phyloP scores from a whole-genome alignment of 1,140 invertebrate species.

The Sarcophaga peregrina region DNA sequence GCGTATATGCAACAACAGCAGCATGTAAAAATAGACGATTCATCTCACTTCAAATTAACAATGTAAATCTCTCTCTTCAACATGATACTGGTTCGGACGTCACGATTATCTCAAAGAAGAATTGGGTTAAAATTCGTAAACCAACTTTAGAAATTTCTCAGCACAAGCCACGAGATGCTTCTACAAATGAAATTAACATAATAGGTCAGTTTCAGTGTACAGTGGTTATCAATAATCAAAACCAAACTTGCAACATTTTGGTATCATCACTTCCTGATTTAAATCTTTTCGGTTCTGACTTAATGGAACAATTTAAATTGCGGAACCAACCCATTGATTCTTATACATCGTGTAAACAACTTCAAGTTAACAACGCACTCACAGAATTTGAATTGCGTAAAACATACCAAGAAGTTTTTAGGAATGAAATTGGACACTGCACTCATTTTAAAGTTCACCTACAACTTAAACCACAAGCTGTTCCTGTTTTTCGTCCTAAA shows the following conservation, averaged over 20 bases:
- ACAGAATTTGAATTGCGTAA: too few species aligned
- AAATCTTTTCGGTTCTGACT: constrained; percentile 14
- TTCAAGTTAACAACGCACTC: too few species aligned
- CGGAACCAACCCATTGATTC: constrained; percentile 17
- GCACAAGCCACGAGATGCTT: neutral
- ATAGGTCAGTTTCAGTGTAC: too few species aligned
- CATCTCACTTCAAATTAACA: neutral
- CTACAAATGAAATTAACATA: neutral
- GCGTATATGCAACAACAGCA: too few species aligned
- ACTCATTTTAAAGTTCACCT: too few species aligned
- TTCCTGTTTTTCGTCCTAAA: too few species aligned
- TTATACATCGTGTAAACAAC: too few species aligned
- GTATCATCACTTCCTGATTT: constrained; percentile 16
- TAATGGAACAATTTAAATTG: constrained; percentile 38
- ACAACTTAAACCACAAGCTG: too few species aligned
- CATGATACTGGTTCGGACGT: constrained; percentile 33
- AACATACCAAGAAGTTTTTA: too few species aligned
- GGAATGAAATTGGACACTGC: too few species aligned
- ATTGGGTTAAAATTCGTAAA: constrained; percentile 21
- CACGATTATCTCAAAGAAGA: constrained; percentile 36
- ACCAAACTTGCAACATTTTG: neutral
- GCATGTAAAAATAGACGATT: neutral
- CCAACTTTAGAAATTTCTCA: constrained; percentile 28
- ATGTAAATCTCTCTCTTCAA: constrained; percentile 35
- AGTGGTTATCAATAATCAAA: neutral